Evolutionary conservation across 2,797 vertebrate genomes (phyloP), one percentile per base, ranked within the genome.

Genomic region (Anguilla anguilla): DNA sequence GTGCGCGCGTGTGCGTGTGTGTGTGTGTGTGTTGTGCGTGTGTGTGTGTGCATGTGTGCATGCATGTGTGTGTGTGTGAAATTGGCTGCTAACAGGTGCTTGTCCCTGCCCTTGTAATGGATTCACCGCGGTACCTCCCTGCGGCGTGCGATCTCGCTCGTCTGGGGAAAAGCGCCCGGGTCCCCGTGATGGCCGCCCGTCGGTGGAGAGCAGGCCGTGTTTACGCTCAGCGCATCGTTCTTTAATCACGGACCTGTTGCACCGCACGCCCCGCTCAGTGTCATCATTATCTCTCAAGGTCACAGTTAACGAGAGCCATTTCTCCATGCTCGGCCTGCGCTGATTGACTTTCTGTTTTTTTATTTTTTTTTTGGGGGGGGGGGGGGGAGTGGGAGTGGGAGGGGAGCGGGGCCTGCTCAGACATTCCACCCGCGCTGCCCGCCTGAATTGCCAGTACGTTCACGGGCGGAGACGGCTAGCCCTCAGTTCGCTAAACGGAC

Each of bases 221-320:
- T 94, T 95, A 95, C 92, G 87, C 90, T 92, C 88, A 72, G 86
- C 90, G 89, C 90, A 93, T 95, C 93, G 95, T 96, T 94, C 93
- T 95, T 94, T 95, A 96, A 96, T 96, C 94, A 95, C 85, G 83
- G 87, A 25, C 89, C 91, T 90, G 93, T 95, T 95, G 94, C 91
- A 91, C 91, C 92, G 89, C 92, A 92, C 92, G 92, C 91, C 92
- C 89, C 88, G 89, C 95, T 95, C 95, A 93, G 92, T 92, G 91
- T 89, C 93, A 93, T 96, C 94, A 96, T 95, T 95, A 96, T 96
- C 93, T 94, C 86, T 90, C 96, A 96, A 97, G 96, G 96, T 96
- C 95, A 95, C 59, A 57, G 89, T 94, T 95, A 95, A 96, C 92
- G 89, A 96, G 94, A 91, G 91, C 91, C 91, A 93, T 92, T 88